Percentiles rank a stretch among this genome's conserved stretches.
Conservation (phyloP, 1,140 invertebrate species). For the Neuroterus valhalla region DNA sequence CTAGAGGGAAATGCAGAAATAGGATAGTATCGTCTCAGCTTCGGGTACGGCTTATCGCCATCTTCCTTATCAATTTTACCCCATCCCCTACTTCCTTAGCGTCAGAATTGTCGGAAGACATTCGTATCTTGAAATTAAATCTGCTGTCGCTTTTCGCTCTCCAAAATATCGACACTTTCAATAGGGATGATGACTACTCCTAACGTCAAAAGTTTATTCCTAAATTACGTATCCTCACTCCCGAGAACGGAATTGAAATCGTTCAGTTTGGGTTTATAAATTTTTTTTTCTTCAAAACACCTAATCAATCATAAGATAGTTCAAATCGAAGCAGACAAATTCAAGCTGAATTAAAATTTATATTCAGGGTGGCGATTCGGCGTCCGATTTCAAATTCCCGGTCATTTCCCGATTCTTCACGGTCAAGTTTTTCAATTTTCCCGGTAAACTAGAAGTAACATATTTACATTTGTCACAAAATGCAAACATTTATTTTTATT, state of each 20-base stretch:
- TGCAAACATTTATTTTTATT: too few relatives aligned
- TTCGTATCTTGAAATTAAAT: conserved; percentile 23
- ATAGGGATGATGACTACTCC: neutral
- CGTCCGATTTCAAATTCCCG: too few relatives aligned
- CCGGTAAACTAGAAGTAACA: too few relatives aligned
- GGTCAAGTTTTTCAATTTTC: too few relatives aligned
- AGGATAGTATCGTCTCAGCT: conserved; percentile 24
- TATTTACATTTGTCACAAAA: too few relatives aligned
- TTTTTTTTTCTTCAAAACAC: neutral
- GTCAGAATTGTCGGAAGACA: conserved; percentile 8
- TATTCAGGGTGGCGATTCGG: too few relatives aligned
- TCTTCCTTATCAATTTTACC: conserved; percentile 29
- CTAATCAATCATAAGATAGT: neutral
- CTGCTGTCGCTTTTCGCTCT: conserved; percentile 2
- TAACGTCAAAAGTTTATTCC: conserved; percentile 12
- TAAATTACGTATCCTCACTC: neutral
- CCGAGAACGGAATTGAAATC: neutral
- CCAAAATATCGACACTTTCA: conserved; percentile 27
- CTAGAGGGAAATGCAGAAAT: conserved; percentile 44
- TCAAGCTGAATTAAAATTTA: too few relatives aligned
- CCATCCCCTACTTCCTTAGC: neutral
- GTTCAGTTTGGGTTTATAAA: neutral
- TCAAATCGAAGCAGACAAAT: too few relatives aligned
- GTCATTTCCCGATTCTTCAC: too few relatives aligned
- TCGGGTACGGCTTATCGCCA: conserved; percentile 13